phyloP scores from a whole-genome alignment of 2,888 invertebrate genomes.

The Cataglyphis altisquamis region DNA sequence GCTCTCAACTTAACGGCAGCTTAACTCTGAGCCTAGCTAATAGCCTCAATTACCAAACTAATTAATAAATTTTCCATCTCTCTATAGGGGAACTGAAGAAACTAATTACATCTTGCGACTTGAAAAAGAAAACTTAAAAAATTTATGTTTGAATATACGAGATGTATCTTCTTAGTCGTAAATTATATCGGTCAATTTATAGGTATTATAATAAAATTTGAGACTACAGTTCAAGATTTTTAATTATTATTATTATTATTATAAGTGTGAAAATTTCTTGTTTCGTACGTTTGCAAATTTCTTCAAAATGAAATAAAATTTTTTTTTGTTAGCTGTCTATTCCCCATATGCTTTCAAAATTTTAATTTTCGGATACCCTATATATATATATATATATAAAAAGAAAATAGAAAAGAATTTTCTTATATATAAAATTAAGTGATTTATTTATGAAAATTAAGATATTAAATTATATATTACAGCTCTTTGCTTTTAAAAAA shows the following conservation, averaged over 20 bases:
- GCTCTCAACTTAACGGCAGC: constrained; percentile 42
- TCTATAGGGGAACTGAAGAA: neutral
- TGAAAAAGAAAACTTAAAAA: neutral
- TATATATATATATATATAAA: no score
- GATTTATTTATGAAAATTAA: no score
- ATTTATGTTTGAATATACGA: neutral
- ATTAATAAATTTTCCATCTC: constrained; percentile 28
- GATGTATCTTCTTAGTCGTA: neutral
- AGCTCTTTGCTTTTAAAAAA: neutral
- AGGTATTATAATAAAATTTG: neutral
- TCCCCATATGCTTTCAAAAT: no score
- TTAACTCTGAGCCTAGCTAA: neutral
- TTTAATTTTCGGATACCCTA: no score
- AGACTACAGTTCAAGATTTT: neutral
- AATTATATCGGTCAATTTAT: neutral
- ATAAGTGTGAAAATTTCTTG: no score
- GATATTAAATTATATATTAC: neutral
- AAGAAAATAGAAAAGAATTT: no score
- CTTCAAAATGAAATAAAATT: no score
- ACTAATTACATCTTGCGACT: neutral
- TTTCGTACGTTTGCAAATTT: no score
- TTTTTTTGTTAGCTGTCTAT: no score
- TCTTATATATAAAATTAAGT: no score
- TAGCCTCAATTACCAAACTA: constrained; percentile 19
- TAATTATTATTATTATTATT: neutral